Base-by-base conservation (phyloP, 2,797 vertebrate species). In the Sylvia borin region DNA sequence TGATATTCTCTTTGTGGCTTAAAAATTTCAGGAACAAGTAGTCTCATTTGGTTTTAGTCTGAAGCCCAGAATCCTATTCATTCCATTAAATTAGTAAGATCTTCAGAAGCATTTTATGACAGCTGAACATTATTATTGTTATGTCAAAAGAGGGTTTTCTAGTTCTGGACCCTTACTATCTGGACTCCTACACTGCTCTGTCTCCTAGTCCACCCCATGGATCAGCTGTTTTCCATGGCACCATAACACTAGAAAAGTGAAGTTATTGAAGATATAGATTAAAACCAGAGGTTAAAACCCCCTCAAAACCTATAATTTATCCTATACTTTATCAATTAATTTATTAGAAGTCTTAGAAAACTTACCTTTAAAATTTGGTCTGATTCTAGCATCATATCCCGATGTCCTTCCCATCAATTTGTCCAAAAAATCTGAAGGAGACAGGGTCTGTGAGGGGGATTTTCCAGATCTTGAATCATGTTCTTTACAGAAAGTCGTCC, bases 301-400 rank as follows among this genome's bases (percentile, higher is more conserved):
- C 36, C 38, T 88, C 34, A 88, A 90, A 75, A 65, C 2, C 19
- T 65, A 36, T n/a, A 48, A 38, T 71, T 79, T 87, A 36, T 25
- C 83, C 54, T 25, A 72, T 87, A 60, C 2, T 45, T 68, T 82
- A 90, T 64, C 25, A 24, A 88, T 64, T 78, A 47, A 47, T 81
- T 82, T 88, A 89, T 82, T 11, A 48, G 43, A 83, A 88, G 32
- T 80, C 84, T 94, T 74, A 92, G n/a, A 92, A 83, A 90, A 95
- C 98, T 97, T 98, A 99, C 99, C 99, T 99, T 99, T 99, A 97
- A 99, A 99, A 98, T 99, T 99, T 45, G 99, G 99, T 97, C 99
- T 98, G 97, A 99, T 99, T 98, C 99, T 98, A 93, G 99, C 99
- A 96, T 99, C 99, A 92, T 99, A 99, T 71, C 99, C 99, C 8